These are phyloP conservation scores for Chloropsis hardwickii DNA, from an alignment of 2,113 vertebrate species.

Conservation along the genomic window DNA sequence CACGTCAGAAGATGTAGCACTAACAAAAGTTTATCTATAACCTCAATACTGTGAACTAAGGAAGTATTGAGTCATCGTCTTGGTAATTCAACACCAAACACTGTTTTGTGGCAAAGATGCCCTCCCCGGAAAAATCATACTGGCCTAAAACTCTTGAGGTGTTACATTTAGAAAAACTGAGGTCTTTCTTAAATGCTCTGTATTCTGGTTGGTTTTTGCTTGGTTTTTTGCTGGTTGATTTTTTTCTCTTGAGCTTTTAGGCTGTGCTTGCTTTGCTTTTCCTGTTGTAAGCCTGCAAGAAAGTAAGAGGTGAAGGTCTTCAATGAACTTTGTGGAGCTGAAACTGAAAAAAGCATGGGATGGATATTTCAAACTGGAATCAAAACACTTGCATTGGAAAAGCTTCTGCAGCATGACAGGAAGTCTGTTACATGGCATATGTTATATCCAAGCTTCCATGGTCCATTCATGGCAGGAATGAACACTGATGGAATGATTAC, in stretches of 20 bases:
- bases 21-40: not conserved
- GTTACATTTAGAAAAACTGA: not conserved
- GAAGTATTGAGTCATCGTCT: not conserved
- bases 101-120: not conserved
- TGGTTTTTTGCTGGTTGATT: not conserved
- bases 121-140: not conserved
- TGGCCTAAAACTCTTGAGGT: not conserved
- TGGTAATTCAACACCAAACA: not conserved
- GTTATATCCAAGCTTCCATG: not conserved
- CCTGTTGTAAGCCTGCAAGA: not conserved
- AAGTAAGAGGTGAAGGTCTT: not conserved
- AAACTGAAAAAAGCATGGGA: not conserved
- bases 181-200: not conserved
- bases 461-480: not conserved
- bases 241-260: not conserved
- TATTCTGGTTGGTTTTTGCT: not conserved
- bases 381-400: not conserved
- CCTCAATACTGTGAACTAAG: not conserved
- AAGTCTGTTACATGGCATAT: not conserved
- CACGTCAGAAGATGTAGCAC: not conserved
- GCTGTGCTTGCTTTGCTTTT: not conserved
- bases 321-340: not conserved
- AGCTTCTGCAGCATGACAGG: not conserved
- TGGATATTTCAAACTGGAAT: not conserved
- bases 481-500: not conserved